Percentiles rank a stretch among this genome's conserved stretches.
phyloP scores from a whole-genome alignment of 2,888 invertebrate genomes.

The Synanthedon tipuliformis region DNA sequence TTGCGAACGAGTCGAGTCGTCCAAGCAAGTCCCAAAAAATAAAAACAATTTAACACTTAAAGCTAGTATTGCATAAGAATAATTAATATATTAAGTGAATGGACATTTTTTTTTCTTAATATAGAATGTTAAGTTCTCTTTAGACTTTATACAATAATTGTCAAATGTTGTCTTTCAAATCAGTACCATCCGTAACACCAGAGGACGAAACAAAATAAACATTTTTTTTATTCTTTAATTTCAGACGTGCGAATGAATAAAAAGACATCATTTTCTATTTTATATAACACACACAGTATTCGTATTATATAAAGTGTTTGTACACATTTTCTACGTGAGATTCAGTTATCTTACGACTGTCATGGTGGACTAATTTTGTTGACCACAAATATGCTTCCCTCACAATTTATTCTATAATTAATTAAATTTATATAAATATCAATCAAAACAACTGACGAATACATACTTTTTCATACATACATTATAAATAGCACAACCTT shows the following conservation, averaged over 20 bases:
- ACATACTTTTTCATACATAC: neutral
- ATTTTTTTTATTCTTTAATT: too few relatives aligned
- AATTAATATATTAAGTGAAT: slow-evolving; percentile 36
- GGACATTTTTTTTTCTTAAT: slow-evolving; percentile 14
- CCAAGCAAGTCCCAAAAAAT: slow-evolving; percentile 54
- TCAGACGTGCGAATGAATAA: too few relatives aligned
- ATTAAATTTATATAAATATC: neutral
- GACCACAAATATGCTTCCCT: slow-evolving; percentile 1
- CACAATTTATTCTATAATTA: neutral
- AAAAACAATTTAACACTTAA: slow-evolving; percentile 68
- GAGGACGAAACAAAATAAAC: too few relatives aligned
- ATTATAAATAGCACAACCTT: slow-evolving; percentile 51
- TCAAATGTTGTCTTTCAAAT: neutral
- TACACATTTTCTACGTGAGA: neutral
- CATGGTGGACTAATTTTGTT: neutral
- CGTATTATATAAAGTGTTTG: too few relatives aligned
- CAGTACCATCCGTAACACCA: too few relatives aligned
- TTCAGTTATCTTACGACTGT: neutral
- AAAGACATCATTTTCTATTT: too few relatives aligned
- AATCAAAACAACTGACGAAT: too few relatives aligned
- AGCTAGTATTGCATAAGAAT: slow-evolving; percentile 68
- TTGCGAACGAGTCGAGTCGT: slow-evolving; percentile 28
- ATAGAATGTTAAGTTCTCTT: neutral
- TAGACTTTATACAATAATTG: neutral
- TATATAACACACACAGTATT: too few relatives aligned